Base-by-base conservation (phyloP, 2,888 invertebrate species). In the Aelia acuminata region DNA sequence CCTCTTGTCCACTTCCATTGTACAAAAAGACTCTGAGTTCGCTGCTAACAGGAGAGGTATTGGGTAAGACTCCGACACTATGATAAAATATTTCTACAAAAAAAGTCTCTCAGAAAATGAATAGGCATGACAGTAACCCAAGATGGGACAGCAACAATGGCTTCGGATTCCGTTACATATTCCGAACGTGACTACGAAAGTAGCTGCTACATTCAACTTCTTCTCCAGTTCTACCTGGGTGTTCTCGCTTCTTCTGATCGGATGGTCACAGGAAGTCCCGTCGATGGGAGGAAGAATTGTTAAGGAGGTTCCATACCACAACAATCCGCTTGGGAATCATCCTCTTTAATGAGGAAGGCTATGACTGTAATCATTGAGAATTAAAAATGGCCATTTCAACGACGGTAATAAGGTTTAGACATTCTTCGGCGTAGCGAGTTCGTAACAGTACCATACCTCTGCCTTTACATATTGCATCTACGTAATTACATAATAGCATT, bases 61-160 rank as follows among this genome's bases (percentile, higher is more conserved):
- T 70, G 63, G 63, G 63, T 70, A 70, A 70, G 63, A 20, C 15
- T 13, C 63, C 31, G 35, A 70, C 18, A 35, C 31, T 70, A 35
- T 70, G 63, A 70, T 70, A 70, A 70, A 70, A 70, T 70, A 70
- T 70, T 35, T 70, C 15, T 70, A 31, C 31, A 35, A 70, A 70
- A n/a, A 70, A 70, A 70, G 63, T 0, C 7, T 5, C 63, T 35
- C 63, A 70, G 63, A 70, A 31, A 70, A 70, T 35, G 63, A 70
- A 35, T 7, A 31, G 35, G 1, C 63, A 35, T 70, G 63, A 70
- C 31, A 70, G 63, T 18, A 20, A 8, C 18, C 18, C 35, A 70
- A 70, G 63, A 70, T 35, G n/a, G n/a, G n/a, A 70, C 4, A 10
- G 31, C 63, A 70, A 70, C 63, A 70, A 70, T 70, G 35, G 63